Percentiles rank a stretch among this genome's conserved stretches.
phyloP scores from a whole-genome alignment of 2,888 invertebrate genomes.

The Andrena praecox region DNA sequence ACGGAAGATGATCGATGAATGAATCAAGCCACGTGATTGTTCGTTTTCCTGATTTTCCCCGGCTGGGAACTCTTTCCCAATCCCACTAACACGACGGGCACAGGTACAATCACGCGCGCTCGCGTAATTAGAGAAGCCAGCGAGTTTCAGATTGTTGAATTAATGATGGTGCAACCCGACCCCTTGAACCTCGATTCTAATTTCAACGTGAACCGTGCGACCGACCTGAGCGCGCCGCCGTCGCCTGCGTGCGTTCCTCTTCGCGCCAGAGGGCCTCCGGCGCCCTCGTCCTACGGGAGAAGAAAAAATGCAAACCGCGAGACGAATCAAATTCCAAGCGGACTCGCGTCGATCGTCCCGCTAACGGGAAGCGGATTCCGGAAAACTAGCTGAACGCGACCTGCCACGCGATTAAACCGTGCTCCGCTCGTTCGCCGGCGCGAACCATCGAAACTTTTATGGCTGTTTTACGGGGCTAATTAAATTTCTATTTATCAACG shows the following conservation, averaged over 20 bases:
- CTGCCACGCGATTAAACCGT: slow-evolving; percentile 39
- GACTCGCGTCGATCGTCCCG: slow-evolving; percentile 37
- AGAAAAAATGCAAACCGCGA: slow-evolving; percentile 46
- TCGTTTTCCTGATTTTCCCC: slow-evolving; percentile 13
- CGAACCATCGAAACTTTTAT: slow-evolving; percentile 29
- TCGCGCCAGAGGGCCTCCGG: slow-evolving; percentile 13
- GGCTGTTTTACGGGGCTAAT: slow-evolving; percentile 14
- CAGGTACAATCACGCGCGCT: slow-evolving; percentile 18
- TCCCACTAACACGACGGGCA: neutral
- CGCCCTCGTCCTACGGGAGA: slow-evolving; percentile 2
- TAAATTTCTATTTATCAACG: neutral
- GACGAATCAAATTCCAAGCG: slow-evolving; percentile 58
- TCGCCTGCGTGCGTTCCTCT: slow-evolving; percentile 30
- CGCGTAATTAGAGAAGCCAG: slow-evolving; percentile 33
- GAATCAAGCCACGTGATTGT: neutral
- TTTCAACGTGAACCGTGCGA: slow-evolving; percentile 47
- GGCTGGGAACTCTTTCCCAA: neutral
- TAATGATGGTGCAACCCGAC: slow-evolving; percentile 46
- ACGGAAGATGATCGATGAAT: slow-evolving; percentile 1
- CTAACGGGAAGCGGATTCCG: slow-evolving; percentile 74
- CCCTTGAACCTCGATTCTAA: slow-evolving; percentile 41
- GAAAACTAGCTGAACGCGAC: slow-evolving; percentile 67
- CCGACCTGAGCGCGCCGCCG: slow-evolving; percentile 29
- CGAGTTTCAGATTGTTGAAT: slow-evolving; percentile 40
- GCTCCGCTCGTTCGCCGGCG: neutral